Evolutionary conservation across 2,888 invertebrate species (phyloP), one percentile per base, ranked within the genome.

Genomic region (Brenthis hecate): DNA sequence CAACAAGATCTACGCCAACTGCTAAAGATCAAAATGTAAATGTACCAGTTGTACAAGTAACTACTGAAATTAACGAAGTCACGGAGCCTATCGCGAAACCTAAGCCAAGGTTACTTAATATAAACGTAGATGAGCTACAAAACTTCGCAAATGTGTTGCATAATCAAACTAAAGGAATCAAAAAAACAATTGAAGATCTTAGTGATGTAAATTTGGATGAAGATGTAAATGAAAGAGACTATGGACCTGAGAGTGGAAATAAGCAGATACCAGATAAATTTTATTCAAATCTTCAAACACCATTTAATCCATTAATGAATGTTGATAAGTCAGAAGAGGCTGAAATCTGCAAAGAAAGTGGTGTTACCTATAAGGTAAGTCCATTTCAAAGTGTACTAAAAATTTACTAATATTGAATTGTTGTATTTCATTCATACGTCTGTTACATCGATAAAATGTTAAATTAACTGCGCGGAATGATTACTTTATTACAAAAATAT

Each of bases 201-300:
- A 96, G 96, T 81, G 96, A 97, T 83, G 96, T 97, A 23, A 96
- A 94, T 77, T 94, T 97, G 92, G 95, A 96, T 75, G 87, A 94
- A 71, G 94, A 96, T 63, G 96, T 95, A 14, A 89, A 89, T 1
- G 90, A 89, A 14, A 82, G 80, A 66, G 70, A 82, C 51, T 71
- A 79, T 16, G 71, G 73, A 54, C 71, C 70, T 65, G 82, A 82
- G 1, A 72, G 76, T n/a, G 84, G 84, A 65, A 78, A 77, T 63
- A 83, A 79, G 63, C 76, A 83, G 4, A 84, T 90, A 19, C 76
- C 87, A n/a, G 89, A 91, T 72, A 91, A 89, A 73, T 91, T 92
- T 72, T 92, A 85, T 71, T 77, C 85, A 1, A 91, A 91, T 72
- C 78, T 92, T 1, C 87, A 90, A 79, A 88, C 85, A 13, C 92